Conservation (phyloP, 2,113 vertebrate genomes). For the Potamarius usumacintae region DNA sequence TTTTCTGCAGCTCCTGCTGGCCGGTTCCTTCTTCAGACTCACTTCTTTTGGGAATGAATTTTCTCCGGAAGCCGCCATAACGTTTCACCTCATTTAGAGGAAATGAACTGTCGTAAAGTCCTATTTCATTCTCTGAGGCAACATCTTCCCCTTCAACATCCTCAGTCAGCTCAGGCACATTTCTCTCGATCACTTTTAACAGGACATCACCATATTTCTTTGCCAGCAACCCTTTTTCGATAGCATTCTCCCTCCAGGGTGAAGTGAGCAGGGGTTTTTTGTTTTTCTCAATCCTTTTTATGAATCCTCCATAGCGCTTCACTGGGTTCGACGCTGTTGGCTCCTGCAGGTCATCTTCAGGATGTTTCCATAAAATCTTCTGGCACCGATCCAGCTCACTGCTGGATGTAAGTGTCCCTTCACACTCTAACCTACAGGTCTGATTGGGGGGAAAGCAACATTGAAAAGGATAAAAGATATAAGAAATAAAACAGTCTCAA, state of each 20-base stretch:
- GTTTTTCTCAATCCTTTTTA: slow-evolving; percentile 81
- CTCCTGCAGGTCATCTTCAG: slow-evolving; percentile 53
- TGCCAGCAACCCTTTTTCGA: slow-evolving; percentile 64
- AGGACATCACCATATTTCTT: slow-evolving; percentile 71
- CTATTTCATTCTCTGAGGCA: slow-evolving; percentile 51
- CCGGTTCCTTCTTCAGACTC: slow-evolving; percentile 59
- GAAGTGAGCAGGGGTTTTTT: slow-evolving; percentile 75
- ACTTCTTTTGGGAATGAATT: slow-evolving; percentile 81
- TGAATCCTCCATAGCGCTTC: slow-evolving; percentile 80
- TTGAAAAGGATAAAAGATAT: not conserved
- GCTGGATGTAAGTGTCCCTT: slow-evolving; percentile 61
- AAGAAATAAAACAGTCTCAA: not conserved
- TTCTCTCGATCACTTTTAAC: slow-evolving; percentile 66
- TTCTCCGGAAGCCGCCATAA: slow-evolving; percentile 85
- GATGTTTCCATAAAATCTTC: slow-evolving; percentile 49
- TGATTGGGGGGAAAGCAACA: slow-evolving; percentile 55
- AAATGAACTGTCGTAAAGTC: slow-evolving; percentile 39
- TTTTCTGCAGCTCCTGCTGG: slow-evolving; percentile 86
- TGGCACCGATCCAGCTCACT: slow-evolving; percentile 78
- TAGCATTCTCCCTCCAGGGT: slow-evolving; percentile 70
- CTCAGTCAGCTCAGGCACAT: slow-evolving; percentile 45
- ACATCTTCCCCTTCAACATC: slow-evolving; percentile 53
- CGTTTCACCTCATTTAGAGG: slow-evolving; percentile 72
- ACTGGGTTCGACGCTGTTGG: slow-evolving; percentile 55
- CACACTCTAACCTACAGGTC: slow-evolving; percentile 84